Percentiles rank a stretch among this genome's conserved stretches.
phyloP scores from a whole-genome alignment of 1,140 invertebrate species.

The Brevipalpus yothersi region DNA sequence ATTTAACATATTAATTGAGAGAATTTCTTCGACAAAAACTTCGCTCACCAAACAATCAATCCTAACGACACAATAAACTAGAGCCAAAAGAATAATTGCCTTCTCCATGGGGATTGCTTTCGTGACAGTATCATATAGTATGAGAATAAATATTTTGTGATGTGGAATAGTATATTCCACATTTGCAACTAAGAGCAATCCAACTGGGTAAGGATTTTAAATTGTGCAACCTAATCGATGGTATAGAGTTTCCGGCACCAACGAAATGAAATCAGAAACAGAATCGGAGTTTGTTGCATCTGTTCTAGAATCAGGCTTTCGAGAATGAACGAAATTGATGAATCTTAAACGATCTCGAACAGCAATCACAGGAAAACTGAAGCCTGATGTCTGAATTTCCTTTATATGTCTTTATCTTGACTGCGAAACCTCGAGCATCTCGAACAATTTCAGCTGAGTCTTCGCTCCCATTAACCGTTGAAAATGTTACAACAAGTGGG shows the following conservation, averaged over 20 bases:
- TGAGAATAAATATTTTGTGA: no score
- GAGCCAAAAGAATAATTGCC: no score
- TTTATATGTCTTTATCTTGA: constrained; percentile 89
- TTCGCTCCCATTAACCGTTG: constrained; percentile 63
- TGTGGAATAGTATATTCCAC: no score
- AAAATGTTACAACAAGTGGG: constrained; percentile 52
- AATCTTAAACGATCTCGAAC: constrained; percentile 29
- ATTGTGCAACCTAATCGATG: no score
- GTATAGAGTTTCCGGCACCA: constrained; percentile 41
- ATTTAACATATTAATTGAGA: no score
- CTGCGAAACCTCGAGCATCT: constrained; percentile 76
- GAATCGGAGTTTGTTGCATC: constrained; percentile 71
- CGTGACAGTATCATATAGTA: no score
- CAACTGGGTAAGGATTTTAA: no score
- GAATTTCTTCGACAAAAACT: no score
- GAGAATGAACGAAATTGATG: constrained; percentile 59
- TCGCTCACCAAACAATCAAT: no score
- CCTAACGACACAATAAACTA: no score
- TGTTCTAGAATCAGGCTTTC: constrained; percentile 72
- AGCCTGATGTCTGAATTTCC: constrained; percentile 86
- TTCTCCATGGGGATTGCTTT: no score
- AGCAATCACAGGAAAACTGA: constrained; percentile 70
- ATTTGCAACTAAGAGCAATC: no score
- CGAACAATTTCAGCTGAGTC: constrained; percentile 68
- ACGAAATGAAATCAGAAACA: constrained; percentile 55